A percentile compares a stretch with the other conserved stretches of the same genome.
Evolutionary conservation across 2,888 invertebrate species (phyloP).

Genomic region (Drosophila mimica): DNA sequence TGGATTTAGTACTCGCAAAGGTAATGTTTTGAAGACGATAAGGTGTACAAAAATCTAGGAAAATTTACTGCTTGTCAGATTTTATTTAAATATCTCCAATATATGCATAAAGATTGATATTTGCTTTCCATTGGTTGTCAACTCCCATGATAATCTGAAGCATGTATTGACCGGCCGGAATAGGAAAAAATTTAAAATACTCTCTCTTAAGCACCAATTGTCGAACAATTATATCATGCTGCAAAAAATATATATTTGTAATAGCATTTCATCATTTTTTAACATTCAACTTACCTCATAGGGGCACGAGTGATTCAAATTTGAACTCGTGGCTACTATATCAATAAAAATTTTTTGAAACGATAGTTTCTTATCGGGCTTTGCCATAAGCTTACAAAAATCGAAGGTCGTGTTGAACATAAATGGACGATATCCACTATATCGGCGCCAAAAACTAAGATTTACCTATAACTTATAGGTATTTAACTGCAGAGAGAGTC

Average conservation of each 20-base stretch:
- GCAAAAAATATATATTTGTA: not conserved
- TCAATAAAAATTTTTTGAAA: constrained; percentile 13
- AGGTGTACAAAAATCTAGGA: not conserved
- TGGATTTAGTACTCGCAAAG: constrained; percentile 38
- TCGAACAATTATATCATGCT: constrained; percentile 29
- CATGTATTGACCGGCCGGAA: constrained; percentile 43
- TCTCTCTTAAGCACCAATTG: constrained; percentile 24
- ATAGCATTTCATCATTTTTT: not conserved
- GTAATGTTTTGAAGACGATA: not conserved
- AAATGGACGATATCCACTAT: constrained; percentile 40
- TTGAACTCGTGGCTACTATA: not conserved
- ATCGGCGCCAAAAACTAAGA: constrained; percentile 39
- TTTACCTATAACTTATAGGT: constrained; percentile 19
- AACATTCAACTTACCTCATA: constrained; percentile 20
- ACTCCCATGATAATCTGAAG: constrained; percentile 1
- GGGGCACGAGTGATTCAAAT: constrained; percentile 48
- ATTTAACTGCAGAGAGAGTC: not conserved
- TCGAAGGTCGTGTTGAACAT: constrained; percentile 39
- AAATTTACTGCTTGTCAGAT: not conserved
- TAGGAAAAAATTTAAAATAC: constrained; percentile 6
- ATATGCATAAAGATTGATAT: not conserved
- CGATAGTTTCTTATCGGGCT: not conserved
- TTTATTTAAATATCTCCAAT: not conserved
- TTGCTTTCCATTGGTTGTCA: constrained; percentile 13
- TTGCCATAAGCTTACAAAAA: constrained; percentile 25